Percentiles rank a stretch among this genome's conserved stretches.
phyloP scores from a whole-genome alignment of 2,113 vertebrate species.

The Callithrix jacchus region DNA sequence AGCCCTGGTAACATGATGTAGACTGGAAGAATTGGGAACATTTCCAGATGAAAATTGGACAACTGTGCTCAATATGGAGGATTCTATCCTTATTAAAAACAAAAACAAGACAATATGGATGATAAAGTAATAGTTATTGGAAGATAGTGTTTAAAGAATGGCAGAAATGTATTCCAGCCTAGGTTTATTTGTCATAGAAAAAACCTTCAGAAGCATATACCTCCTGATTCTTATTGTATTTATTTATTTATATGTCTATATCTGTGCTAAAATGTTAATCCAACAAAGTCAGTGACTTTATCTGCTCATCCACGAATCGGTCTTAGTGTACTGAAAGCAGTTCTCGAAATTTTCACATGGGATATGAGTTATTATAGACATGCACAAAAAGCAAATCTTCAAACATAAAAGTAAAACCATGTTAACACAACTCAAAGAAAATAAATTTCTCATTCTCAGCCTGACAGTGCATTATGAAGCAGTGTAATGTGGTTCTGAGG shows the following conservation, averaged over 20 bases:
- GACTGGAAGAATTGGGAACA: background rate
- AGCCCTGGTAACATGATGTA: background rate
- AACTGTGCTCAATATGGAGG: background rate
- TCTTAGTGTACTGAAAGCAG: background rate
- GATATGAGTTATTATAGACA: background rate
- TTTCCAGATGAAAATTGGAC: background rate
- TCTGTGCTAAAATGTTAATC: background rate
- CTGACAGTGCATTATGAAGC: background rate
- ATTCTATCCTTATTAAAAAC: background rate
- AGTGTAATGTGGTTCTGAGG: background rate
- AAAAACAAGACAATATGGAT: background rate
- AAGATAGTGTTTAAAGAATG: background rate
- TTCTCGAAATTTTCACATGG: background rate
- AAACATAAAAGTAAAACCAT: constrained; percentile 31
- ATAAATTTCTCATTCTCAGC: background rate
- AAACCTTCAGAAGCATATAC: background rate
- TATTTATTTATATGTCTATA: background rate
- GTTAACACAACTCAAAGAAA: background rate
- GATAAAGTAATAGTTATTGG: background rate
- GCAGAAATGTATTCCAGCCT: background rate
- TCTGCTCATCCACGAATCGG: background rate
- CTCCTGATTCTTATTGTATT: background rate
- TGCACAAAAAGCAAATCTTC: background rate
- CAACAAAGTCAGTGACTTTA: background rate
- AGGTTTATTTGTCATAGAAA: background rate